Evolutionary conservation across 1,140 invertebrate genomes (phyloP).

Genomic region (Ooceraea biroi): DNA sequence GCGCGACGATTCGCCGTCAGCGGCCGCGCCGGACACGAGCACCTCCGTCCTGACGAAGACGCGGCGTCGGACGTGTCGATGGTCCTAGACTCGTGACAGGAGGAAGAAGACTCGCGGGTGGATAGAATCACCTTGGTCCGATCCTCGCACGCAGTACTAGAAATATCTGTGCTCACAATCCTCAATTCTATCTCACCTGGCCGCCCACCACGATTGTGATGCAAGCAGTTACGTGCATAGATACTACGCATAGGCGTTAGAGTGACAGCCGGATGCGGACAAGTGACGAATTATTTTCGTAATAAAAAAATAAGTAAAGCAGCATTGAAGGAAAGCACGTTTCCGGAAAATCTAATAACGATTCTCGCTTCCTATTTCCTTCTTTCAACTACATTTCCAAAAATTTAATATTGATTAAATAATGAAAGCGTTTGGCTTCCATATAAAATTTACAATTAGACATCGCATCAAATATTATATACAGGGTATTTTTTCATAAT

Average conservation of each 20-base stretch:
- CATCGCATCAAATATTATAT: not conserved
- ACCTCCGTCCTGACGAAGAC: constrained; percentile 66
- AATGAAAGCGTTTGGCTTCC: not conserved
- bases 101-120: constrained; percentile 38
- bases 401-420: constrained; percentile 7
- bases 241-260: constrained; percentile 44
- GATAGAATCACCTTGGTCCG: constrained; percentile 40
- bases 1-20: constrained; percentile 69
- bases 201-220: constrained; percentile 29
- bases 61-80: not conserved
- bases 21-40: constrained; percentile 70
- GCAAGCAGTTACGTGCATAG: constrained; percentile 48
- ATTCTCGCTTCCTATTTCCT: not conserved
- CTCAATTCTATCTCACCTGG: constrained; percentile 53
- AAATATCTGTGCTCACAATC: constrained; percentile 73
- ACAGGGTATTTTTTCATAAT: not conserved
- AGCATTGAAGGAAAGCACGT: not conserved
- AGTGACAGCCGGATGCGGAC: not conserved
- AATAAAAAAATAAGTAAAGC: constrained; percentile 16
- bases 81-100: constrained; percentile 18
- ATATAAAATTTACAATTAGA: not conserved
- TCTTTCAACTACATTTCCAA: not conserved
- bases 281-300: constrained; percentile 31
- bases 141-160: constrained; percentile 65
- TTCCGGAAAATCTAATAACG: not conserved